Evolutionary conservation across 2,888 invertebrate genomes (phyloP), one percentile per base, ranked within the genome.

Genomic region (Melinaea marsaeus): DNA sequence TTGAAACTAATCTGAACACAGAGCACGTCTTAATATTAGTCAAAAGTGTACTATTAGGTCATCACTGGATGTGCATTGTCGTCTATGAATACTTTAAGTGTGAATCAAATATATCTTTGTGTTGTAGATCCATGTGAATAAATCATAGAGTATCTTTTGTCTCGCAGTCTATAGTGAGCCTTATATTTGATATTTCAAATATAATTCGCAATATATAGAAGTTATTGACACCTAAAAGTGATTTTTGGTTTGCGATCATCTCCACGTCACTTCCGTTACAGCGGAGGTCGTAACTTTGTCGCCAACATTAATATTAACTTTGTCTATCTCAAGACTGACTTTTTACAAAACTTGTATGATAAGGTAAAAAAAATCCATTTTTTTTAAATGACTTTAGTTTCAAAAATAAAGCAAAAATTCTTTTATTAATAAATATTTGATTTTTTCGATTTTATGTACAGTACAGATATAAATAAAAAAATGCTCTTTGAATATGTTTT

Each of bases 231-330:
- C 69, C 59, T 64, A 71, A 71, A 77, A 55, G 67, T 72, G 71
- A 75, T 77, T 69, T 74, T 75, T 72, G 74, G 74, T 75, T 71
- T 71, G 58, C 68, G 70, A 74, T 81, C 70, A 80, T 79, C 79
- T 65, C 61, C 65, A 71, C 77, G 75, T 71, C 71, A 76, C 78
- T 78, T 82, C 81, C 82, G 77, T 56, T 42, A 71, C 73, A 71
- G 72, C 78, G 82, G 82, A 82, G 76, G 61, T 57, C 56, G 58
- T 65, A 68, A 69, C 69, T 68, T 47, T 66, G 70, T 65, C 61
- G 64, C 68, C 75, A 74, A 75, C 74, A 73, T 71, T 71, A 71
- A 75, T 70, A 70, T 65, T 61, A 60, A 59, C 37, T 58, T 62
- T 62, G 46, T 6, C 35, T 47, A 2, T 35, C 13, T n/a, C 46